Evolutionary conservation across 1,140 invertebrate species (phyloP).

Genomic region (Danaus plexippus): DNA sequence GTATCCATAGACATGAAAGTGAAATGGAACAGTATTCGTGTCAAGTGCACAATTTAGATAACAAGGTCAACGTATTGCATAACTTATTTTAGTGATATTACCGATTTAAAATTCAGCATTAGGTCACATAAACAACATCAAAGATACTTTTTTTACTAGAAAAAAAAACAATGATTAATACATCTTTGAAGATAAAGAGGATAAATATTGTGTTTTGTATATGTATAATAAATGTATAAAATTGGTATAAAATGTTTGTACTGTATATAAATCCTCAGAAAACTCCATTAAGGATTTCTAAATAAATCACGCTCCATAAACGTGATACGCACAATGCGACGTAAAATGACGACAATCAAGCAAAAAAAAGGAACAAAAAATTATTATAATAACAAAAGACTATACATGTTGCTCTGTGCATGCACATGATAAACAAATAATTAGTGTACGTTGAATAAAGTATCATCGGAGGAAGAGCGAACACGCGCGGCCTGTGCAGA

Average conservation of each 20-base stretch:
- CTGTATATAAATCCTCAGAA: no score
- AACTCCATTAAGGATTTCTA: constrained; percentile 1
- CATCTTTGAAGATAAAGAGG: no score
- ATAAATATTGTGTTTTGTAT: no score
- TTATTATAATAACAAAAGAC: constrained; percentile 13
- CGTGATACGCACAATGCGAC: constrained; percentile 4
- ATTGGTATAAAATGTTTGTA: no score
- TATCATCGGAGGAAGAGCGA: constrained; percentile 55
- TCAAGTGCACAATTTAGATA: constrained; percentile 71
- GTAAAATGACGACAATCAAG: constrained; percentile 5
- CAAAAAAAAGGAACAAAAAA: constrained; percentile 6
- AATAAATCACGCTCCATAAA: constrained; percentile 1
- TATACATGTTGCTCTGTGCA: constrained; percentile 15
- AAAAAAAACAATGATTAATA: no score
- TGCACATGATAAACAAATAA: constrained; percentile 23
- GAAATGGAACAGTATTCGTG: constrained; percentile 69
- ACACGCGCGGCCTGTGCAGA: constrained; percentile 63
- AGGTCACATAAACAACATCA: no score
- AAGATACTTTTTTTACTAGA: no score
- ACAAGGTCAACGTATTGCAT: constrained; percentile 66
- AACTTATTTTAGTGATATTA: constrained; percentile 50
- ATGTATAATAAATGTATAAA: no score
- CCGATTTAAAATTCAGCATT: constrained; percentile 17
- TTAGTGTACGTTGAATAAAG: constrained; percentile 22
- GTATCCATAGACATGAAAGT: constrained; percentile 60